Percentiles rank a stretch among this genome's conserved stretches.
These are phyloP conservation scores for Dendrolimus kikuchii DNA, from an alignment of 1,140 invertebrate genomes.

Conservation along the genomic window DNA sequence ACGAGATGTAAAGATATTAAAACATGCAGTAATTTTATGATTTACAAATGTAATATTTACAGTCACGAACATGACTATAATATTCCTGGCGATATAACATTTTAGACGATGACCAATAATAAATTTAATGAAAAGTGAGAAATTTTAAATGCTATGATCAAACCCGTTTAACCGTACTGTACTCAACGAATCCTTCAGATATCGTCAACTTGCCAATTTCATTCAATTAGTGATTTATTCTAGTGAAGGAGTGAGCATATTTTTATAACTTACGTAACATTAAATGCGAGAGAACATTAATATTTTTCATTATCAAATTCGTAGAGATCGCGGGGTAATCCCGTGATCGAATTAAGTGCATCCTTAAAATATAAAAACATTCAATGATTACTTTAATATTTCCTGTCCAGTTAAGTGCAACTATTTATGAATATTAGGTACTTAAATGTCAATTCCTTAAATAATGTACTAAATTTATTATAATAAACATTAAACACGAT, in stretches of 20 bases:
- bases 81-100: slow-evolving; percentile 12
- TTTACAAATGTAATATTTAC: slow-evolving; percentile 43
- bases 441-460: slow-evolving; percentile 60
- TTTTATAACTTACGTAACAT: slow-evolving; percentile 40
- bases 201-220: neutral
- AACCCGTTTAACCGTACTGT: slow-evolving; percentile 5
- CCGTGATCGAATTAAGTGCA: slow-evolving; percentile 38
- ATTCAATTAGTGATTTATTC: slow-evolving; percentile 20
- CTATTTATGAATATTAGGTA: slow-evolving; percentile 43
- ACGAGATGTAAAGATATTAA: slow-evolving; percentile 26
- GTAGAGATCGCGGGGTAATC: slow-evolving; percentile 34
- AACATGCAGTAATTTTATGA: slow-evolving; percentile 30
- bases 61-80: slow-evolving; percentile 27
- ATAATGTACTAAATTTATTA: slow-evolving; percentile 60
- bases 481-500: slow-evolving; percentile 68
- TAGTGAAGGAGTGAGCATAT: slow-evolving; percentile 40
- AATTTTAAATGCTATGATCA: slow-evolving; percentile 11
- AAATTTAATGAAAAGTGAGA: slow-evolving; percentile 14
- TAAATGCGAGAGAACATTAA: slow-evolving; percentile 44
- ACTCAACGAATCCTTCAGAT: neutral
- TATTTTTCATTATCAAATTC: slow-evolving; percentile 53
- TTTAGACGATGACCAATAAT: slow-evolving; percentile 11
- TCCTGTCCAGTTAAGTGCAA: slow-evolving; percentile 47
- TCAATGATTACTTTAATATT: slow-evolving; percentile 46
- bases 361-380: slow-evolving; percentile 54